phyloP scores from a whole-genome alignment of 2,888 invertebrate species.

The Tromatobia lineatoria region DNA sequence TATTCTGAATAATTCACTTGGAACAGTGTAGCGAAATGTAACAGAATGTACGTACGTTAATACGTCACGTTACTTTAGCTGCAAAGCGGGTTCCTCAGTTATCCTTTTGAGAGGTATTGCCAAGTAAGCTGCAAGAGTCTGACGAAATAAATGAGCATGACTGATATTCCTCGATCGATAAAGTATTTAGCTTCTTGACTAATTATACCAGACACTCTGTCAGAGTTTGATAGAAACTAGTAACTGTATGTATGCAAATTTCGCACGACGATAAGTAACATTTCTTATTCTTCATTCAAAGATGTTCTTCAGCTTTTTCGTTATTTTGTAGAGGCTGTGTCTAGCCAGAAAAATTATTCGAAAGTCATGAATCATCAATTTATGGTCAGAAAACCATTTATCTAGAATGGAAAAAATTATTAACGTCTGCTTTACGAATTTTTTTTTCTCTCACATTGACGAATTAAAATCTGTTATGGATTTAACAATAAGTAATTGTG shows the following conservation, averaged over 20 bases:
- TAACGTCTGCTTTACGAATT: no score
- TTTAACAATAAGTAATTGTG: no score
- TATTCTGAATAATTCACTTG: constrained; percentile 5
- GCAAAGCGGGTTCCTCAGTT: constrained; percentile 10
- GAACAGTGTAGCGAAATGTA: not conserved
- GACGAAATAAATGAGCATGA: constrained; percentile 25
- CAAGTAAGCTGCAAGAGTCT: not conserved
- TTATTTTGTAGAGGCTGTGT: no score
- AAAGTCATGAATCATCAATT: no score
- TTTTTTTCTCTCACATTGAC: no score
- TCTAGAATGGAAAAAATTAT: no score
- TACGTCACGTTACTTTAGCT: not conserved
- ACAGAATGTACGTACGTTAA: not conserved
- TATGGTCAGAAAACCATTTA: no score
- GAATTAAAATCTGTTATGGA: no score
- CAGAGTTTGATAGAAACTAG: not conserved
- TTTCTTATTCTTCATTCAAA: no score
- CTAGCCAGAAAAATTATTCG: no score
- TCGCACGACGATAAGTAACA: no score
- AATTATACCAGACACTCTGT: not conserved
- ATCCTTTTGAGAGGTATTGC: constrained; percentile 3
- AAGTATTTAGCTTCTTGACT: constrained; percentile 16
- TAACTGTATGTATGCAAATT: not conserved
- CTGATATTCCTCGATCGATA: constrained; percentile 32
- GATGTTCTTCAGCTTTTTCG: no score